Conservation (phyloP, 1,140 invertebrate genomes). For the Dendroctonus ponderosae region DNA sequence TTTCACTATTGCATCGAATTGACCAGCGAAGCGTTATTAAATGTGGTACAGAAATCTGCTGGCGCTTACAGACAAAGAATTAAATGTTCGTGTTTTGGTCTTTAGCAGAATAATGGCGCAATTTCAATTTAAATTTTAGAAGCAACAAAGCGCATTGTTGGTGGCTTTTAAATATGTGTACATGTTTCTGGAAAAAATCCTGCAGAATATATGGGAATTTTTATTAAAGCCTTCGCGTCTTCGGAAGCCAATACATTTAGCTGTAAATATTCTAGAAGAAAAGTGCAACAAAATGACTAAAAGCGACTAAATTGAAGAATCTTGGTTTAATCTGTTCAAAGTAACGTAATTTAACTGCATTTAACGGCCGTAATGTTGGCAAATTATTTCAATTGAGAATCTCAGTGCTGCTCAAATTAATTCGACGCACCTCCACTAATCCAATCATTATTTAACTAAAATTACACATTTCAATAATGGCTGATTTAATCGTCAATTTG, state of each 20-base stretch:
- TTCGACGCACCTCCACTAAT: too few species aligned
- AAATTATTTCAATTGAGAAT: too few species aligned
- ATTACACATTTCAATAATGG: too few species aligned
- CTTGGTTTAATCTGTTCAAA: neutral
- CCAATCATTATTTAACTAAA: too few species aligned
- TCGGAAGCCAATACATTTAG: neutral
- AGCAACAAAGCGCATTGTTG: neutral
- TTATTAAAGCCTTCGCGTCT: neutral
- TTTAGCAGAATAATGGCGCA: neutral
- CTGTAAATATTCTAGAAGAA: neutral
- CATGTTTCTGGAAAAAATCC: neutral
- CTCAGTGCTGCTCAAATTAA: too few species aligned
- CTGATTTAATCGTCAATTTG: too few species aligned
- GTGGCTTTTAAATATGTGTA: neutral
- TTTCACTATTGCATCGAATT: neutral
- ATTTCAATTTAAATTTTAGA: neutral
- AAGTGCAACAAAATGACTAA: neutral
- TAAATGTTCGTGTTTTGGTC: neutral
- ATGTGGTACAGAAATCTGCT: neutral
- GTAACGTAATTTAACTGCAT: too few species aligned
- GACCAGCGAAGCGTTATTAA: neutral
- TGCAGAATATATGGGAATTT: too few species aligned
- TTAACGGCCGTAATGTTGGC: too few species aligned
- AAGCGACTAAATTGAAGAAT: neutral
- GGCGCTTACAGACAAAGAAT: neutral